Evolutionary conservation across 2,113 vertebrate species (phyloP).

Genomic region (Centropus unirufus): DNA sequence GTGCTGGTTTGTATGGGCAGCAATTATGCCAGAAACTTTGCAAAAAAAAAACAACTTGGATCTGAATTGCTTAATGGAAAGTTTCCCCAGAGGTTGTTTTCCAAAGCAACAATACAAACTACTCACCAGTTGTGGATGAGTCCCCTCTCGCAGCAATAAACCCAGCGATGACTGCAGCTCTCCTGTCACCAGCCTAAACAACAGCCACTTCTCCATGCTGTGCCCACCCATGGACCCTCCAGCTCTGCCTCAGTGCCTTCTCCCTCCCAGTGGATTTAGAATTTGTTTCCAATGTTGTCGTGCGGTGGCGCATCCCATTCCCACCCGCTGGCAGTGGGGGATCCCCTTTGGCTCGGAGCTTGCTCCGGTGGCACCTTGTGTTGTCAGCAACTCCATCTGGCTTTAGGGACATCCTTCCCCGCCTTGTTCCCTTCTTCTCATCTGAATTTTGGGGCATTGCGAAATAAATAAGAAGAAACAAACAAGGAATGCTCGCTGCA

Average conservation of each 20-base stretch:
- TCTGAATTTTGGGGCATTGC: neutral
- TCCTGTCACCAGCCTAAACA: slow-evolving; percentile 47
- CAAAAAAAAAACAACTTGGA: neutral
- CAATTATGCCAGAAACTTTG: neutral
- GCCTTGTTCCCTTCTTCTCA: neutral
- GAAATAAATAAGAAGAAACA: neutral
- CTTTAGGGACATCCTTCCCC: neutral
- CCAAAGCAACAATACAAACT: neutral
- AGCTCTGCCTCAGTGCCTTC: neutral
- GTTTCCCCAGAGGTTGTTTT: neutral
- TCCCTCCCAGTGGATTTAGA: neutral
- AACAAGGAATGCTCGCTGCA: slow-evolving; percentile 4
- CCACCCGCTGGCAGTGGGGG: neutral
- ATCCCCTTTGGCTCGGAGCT: neutral
- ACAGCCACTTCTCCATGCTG: neutral
- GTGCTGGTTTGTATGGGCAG: neutral
- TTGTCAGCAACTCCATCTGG: neutral
- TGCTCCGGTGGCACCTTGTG: neutral
- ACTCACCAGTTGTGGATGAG: neutral
- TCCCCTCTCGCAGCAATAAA: neutral
- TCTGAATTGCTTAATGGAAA: neutral
- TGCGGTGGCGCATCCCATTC: neutral
- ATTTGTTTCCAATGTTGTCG: neutral
- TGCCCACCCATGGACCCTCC: neutral
- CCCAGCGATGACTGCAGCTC: neutral